These are phyloP conservation scores for Diglossa brunneiventris DNA, from an alignment of 2,113 vertebrate species.

Conservation along the genomic window DNA sequence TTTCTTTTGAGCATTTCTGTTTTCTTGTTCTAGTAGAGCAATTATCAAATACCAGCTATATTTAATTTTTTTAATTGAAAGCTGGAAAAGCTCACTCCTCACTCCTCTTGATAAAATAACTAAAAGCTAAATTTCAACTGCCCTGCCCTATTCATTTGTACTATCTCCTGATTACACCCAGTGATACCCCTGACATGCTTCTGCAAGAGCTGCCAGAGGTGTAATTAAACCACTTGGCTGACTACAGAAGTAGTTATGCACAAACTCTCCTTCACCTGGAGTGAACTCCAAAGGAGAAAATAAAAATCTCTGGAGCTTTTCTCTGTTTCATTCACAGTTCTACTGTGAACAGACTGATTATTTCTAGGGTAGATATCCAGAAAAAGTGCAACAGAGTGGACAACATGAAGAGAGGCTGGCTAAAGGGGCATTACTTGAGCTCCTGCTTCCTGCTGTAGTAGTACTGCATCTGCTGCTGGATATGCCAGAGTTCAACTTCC, in stretches of 20 bases:
- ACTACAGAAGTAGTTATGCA: not conserved
- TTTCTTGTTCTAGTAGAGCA: not conserved
- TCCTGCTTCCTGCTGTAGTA: constrained; percentile 82
- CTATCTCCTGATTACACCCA: not conserved
- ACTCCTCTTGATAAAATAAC: not conserved
- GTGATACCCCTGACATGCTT: not conserved
- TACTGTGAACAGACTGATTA: not conserved
- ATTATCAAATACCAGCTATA: not conserved
- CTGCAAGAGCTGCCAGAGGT: not conserved
- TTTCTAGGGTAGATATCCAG: not conserved
- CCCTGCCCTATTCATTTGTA: not conserved
- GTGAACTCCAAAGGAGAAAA: not conserved
- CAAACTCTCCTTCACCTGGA: not conserved
- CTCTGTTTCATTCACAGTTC: not conserved
- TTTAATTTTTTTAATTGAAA: not conserved
- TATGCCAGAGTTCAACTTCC: constrained; percentile 78
- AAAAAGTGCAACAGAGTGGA: not conserved
- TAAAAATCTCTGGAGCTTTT: not conserved
- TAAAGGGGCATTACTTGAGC: constrained; percentile 74
- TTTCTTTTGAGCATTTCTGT: not conserved
- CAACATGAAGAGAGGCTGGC: not conserved
- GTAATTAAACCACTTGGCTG: not conserved
- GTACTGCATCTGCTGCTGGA: constrained; percentile 80
- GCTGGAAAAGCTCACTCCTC: not conserved
- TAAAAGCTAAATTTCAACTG: not conserved